Base-by-base conservation (phyloP, 2,113 vertebrate genomes). In the Todiramphus chloris region DNA sequence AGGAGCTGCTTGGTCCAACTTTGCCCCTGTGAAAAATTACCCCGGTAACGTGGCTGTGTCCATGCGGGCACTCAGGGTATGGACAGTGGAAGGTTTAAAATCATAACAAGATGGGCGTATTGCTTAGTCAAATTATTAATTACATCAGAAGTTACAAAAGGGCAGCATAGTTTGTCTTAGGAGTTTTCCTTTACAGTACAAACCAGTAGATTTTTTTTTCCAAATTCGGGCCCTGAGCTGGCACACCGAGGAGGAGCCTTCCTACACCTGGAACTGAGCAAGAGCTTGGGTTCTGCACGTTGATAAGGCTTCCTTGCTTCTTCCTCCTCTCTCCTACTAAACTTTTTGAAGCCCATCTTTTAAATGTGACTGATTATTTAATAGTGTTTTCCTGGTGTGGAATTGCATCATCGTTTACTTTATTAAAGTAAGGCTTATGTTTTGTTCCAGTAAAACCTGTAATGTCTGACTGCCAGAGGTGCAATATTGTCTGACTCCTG, bases 1-100 rank as follows among this genome's bases (percentile, higher is more conserved):
- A 43, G 41, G 62, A 87, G 4, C 78, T 75, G 35, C 62, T 79
- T 51, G 8, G 72, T 89, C 23, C 46, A 59, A 19, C 43, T 63
- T 74, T 43, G 17, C 28, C 14, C 5, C 23, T 16, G 33, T 3
- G 5, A 59, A 50, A 91, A 31, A 37, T 16, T 19, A 44, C 41
- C 33, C 10, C 21, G 6, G 72, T 43, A 33, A 5, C 0, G 2
- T 11, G n/a, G 25, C 33, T 14, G 7, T 12, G 8, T 55, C 1
- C 37, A 0, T 11, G 21, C 53, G 56, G 60, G 37, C 5, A 1
- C 78, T 37, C 18, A 14, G 37, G n/a, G 43, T 4, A 2, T 5
- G 16, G 53, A 24, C 43, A 39, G 44, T 25, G 13, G 31, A n/a
- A 72, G 37, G 41, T 66, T 23, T n/a, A 18, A 46, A 44, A 33